phyloP scores from a whole-genome alignment of 1,140 invertebrate genomes.

The Drosophila varians region DNA sequence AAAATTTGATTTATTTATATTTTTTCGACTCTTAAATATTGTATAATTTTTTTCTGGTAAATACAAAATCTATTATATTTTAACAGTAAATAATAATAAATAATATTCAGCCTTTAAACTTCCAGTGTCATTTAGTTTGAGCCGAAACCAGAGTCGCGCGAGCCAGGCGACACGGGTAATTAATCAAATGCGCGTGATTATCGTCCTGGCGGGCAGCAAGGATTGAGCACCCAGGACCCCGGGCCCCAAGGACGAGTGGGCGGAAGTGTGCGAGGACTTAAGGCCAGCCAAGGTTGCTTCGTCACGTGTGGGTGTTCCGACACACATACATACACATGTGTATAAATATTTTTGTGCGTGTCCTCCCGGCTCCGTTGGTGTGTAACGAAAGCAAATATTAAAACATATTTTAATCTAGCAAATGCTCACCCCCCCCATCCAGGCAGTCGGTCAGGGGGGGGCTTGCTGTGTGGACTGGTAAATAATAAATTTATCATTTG shows the following conservation, averaged over 20 bases:
- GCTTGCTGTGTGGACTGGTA: constrained; percentile 54
- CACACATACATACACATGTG: not conserved
- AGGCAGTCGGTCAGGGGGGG: no score
- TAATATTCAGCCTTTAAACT: not conserved
- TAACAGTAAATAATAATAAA: no score
- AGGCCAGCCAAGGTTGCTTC: constrained; percentile 31
- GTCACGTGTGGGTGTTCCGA: constrained; percentile 26
- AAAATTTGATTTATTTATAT: no score
- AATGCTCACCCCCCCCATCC: constrained; percentile 44
- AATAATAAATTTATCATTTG: constrained; percentile 83
- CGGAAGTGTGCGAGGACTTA: not conserved
- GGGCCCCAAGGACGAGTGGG: constrained; percentile 3
- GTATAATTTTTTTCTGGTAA: no score
- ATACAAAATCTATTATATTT: no score
- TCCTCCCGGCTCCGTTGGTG: constrained; percentile 19
- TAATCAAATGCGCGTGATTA: constrained; percentile 78
- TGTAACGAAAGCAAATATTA: constrained; percentile 75
- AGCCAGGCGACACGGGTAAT: constrained; percentile 56
- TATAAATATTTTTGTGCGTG: constrained; percentile 1
- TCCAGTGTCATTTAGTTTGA: constrained; percentile 3
- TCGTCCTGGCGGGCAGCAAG: constrained; percentile 31
- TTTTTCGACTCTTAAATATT: no score
- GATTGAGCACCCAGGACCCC: no score
- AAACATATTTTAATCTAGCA: constrained; percentile 82
- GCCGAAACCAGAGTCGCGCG: no score